These are phyloP conservation scores for Botia almorhae DNA, from an alignment of 2,797 vertebrate genomes.

Conservation along the genomic window DNA sequence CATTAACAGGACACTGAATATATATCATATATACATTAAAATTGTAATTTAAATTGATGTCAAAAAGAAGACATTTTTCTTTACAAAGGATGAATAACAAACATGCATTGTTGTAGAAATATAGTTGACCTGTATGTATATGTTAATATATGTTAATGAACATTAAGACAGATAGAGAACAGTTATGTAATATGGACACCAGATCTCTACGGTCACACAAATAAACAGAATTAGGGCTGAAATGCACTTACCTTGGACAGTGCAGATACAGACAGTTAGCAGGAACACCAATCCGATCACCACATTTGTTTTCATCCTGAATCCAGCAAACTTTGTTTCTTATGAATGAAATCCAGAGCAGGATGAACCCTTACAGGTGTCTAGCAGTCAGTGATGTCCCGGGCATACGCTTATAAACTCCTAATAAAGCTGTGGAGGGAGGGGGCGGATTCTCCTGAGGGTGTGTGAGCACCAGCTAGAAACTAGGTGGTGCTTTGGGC, in stretches of 20 bases:
- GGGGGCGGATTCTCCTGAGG: conserved; percentile 10
- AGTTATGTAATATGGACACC: background rate
- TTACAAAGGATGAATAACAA: too few species aligned
- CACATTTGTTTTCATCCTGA: conserved; percentile 32
- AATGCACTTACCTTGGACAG: conserved; percentile 26
- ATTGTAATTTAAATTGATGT: too few species aligned
- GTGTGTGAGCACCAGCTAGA: conserved; percentile 22
- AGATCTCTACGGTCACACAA: background rate
- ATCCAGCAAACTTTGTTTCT: background rate
- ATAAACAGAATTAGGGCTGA: background rate
- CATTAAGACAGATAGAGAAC: background rate
- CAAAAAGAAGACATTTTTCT: too few species aligned
- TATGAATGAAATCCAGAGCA: background rate
- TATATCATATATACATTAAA: too few species aligned
- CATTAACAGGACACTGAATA: too few species aligned
- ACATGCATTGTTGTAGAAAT: too few species aligned
- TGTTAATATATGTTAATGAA: too few species aligned
- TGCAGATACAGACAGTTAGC: conserved; percentile 4
- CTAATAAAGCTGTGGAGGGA: conserved; percentile 28
- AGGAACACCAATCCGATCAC: conserved; percentile 9
- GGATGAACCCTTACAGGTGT: conserved; percentile 33
- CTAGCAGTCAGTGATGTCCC: conserved; percentile 8
- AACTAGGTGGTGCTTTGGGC: conserved; percentile 48
- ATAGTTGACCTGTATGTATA: too few species aligned
- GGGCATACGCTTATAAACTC: conserved; percentile 20